Percentiles rank a stretch among this genome's conserved stretches.
phyloP scores from a whole-genome alignment of 2,113 vertebrate species.

The Coregonus clupeaformis region DNA sequence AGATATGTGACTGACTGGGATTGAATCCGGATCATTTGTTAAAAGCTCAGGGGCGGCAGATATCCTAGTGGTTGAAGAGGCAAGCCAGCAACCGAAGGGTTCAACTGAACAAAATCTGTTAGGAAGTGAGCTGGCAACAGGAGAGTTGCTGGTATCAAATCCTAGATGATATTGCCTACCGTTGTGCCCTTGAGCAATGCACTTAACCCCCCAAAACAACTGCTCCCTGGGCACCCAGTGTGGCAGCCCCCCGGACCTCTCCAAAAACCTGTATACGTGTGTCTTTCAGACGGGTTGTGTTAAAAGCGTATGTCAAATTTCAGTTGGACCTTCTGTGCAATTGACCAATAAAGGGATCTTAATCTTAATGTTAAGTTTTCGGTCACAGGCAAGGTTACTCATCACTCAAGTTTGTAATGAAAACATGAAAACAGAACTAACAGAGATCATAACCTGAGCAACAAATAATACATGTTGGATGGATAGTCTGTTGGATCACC shows the following conservation, averaged over 20 bases:
- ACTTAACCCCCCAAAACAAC: too few species aligned
- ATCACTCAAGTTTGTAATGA: too few species aligned
- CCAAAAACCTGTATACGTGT: too few species aligned
- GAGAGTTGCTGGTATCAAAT: neutral
- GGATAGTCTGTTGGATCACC: slow-evolving; percentile 49
- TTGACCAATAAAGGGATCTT: neutral
- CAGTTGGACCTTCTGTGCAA: neutral
- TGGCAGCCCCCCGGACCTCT: too few species aligned
- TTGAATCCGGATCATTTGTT: neutral
- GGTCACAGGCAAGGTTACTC: too few species aligned
- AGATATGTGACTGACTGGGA: neutral
- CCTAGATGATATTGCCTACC: neutral
- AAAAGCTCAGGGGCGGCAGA: neutral
- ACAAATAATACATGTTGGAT: neutral
- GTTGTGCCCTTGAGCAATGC: too few species aligned
- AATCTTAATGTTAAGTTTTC: neutral
- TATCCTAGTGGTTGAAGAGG: neutral
- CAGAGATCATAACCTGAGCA: neutral
- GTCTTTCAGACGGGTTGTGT: too few species aligned
- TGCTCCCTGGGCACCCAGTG: too few species aligned
- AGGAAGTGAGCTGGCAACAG: neutral
- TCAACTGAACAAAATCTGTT: too few species aligned
- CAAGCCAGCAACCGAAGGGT: neutral
- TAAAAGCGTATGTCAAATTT: too few species aligned
- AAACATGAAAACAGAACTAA: neutral